A percentile compares a stretch with the other conserved stretches of the same genome.
These are phyloP conservation scores for Schrankia costaestrigalis DNA, from an alignment of 2,888 invertebrate genomes.

Conservation along the genomic window DNA sequence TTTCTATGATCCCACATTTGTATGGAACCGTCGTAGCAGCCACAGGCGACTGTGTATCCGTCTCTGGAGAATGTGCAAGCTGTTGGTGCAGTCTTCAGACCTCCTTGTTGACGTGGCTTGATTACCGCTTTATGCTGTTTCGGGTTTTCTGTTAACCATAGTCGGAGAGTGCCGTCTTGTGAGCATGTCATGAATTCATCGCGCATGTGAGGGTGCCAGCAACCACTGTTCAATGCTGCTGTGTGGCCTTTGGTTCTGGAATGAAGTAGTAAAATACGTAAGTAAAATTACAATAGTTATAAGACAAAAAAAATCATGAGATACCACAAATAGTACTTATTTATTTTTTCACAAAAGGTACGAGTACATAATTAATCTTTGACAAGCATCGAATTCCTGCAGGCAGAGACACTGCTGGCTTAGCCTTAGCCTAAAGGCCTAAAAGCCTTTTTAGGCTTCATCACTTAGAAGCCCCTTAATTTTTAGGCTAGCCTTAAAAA, in stretches of 20 bases:
- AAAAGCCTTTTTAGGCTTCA: too few relatives aligned
- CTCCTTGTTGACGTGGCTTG: slow-evolving; percentile 92
- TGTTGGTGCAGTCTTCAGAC: slow-evolving; percentile 91
- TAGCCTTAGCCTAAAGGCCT: too few relatives aligned
- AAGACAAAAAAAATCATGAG: too few relatives aligned
- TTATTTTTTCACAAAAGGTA: too few relatives aligned
- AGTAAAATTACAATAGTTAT: not conserved
- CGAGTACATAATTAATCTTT: too few relatives aligned
- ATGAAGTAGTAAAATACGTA: not conserved
- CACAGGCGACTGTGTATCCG: slow-evolving; percentile 93
- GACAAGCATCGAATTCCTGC: too few relatives aligned
- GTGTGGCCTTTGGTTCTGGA: slow-evolving; percentile 94
- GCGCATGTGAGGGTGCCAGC: slow-evolving; percentile 94
- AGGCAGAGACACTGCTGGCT: too few relatives aligned
- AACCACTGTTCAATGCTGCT: slow-evolving; percentile 92
- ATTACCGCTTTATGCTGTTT: slow-evolving; percentile 90
- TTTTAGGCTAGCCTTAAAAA: too few relatives aligned
- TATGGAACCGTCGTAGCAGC: slow-evolving; percentile 96
- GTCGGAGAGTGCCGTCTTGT: slow-evolving; percentile 94
- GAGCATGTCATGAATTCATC: slow-evolving; percentile 98
- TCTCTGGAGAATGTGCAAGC: slow-evolving; percentile 92
- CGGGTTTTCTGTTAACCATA: slow-evolving; percentile 93
- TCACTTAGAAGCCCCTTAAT: too few relatives aligned
- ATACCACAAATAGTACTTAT: too few relatives aligned
- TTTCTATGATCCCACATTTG: slow-evolving; percentile 98